Conservation (phyloP, 2,797 vertebrate species). For the Catharus ustulatus region DNA sequence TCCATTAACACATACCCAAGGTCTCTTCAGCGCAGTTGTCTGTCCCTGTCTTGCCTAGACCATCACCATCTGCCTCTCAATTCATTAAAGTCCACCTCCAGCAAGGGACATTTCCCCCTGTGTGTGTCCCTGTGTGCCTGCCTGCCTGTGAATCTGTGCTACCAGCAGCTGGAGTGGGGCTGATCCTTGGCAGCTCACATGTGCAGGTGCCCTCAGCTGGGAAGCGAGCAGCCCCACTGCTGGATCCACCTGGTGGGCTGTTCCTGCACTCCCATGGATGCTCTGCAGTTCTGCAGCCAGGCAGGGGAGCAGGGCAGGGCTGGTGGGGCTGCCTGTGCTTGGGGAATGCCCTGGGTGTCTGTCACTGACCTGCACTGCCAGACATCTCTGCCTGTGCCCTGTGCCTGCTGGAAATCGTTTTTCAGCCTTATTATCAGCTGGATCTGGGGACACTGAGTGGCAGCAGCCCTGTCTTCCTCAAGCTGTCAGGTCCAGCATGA, state of each 20-base stretch:
- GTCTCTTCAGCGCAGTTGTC: not conserved
- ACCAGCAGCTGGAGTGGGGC: not conserved
- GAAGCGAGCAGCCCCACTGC: not conserved
- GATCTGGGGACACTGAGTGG: not conserved
- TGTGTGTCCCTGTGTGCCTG: not conserved
- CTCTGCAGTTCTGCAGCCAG: not conserved
- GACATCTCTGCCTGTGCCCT: fast-evolving
- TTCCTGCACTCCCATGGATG: fast-evolving
- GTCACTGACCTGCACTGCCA: fast-evolving
- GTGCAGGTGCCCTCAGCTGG: not conserved
- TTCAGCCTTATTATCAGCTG: not conserved
- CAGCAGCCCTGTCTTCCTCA: not conserved
- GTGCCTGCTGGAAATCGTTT: not conserved
- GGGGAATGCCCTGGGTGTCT: not conserved
- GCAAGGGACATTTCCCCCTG: not conserved
- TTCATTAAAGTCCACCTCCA: not conserved
- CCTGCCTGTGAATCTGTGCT: not conserved
- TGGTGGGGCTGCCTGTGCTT: not conserved
- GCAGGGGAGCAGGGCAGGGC: not conserved
- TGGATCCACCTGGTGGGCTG: not conserved
- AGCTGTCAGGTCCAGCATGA: not conserved
- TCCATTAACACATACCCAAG: not conserved
- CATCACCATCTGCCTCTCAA: not conserved
- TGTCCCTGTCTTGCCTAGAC: not conserved
- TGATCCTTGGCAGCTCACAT: fast-evolving